Evolutionary conservation across 2,113 vertebrate species (phyloP), one percentile per base, ranked within the genome.

Genomic region (Cyphomyrus plagiostoma): DNA sequence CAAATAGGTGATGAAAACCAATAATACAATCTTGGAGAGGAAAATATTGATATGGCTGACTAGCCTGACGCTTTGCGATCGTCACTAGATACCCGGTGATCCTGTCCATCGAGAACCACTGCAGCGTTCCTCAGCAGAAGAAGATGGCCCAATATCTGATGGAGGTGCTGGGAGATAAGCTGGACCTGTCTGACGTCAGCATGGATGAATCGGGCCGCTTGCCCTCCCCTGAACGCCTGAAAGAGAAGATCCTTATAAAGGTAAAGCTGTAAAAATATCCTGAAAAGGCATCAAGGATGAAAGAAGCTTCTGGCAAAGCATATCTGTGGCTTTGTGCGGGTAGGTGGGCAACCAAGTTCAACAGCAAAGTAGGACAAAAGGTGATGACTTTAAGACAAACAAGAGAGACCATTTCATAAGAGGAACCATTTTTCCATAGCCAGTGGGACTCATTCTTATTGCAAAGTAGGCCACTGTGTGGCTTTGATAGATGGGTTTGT

Each of bases 81-180:
- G 23, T 66, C 86, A 58, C 3, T 92, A 99, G 98, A 77, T 99
- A 97, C 90, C 98, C 98, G 0, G 97, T 99, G 91, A 99, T 99
- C 93, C 94, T 99, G 92, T 99, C 98, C 30, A 96, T 99, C 1
- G 98, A 99, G 96, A 99, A 99, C 94, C 98, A 99, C 93, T 99
- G 98, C 94, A 99, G 98, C 0, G 97, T 99, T 0, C 15, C 95
- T 56, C 98, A 99, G 94, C 98, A 99, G 92, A 99, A 99, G 94
- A 99, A 98, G 94, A 99, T 99, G 98, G 98, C 98, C 23, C 97
- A 97, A 93, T 98, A 97, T 77, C 95, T 99, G 42, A 95, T 58
- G 0, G 98, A 97, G 92, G 96, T 99, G 90, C 93, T 99, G 2
- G 98, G 97, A 7, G 98, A 99, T 92, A 98, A 99, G 92, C 94